Evolutionary conservation across 2,797 vertebrate genomes (phyloP).

Genomic region (Helostoma temminkii): DNA sequence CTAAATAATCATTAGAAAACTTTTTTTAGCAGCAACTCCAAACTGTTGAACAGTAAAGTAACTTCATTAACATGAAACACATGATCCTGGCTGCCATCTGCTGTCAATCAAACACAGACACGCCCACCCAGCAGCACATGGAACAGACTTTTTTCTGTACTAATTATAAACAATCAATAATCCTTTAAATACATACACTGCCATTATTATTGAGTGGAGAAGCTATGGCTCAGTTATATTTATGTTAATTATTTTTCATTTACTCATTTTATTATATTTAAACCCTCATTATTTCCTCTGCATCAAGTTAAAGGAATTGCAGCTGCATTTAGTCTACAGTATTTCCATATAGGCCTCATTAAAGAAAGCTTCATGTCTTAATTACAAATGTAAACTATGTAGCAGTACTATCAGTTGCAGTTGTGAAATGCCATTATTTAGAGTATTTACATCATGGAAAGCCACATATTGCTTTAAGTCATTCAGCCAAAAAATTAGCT

Average conservation of each 20-base stretch:
- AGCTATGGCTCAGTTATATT: too few species aligned
- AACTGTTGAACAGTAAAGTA: too few species aligned
- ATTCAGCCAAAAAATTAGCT: not conserved
- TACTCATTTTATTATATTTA: not conserved
- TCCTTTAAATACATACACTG: too few species aligned
- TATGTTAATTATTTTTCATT: not conserved
- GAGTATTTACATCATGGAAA: not conserved
- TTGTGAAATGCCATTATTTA: not conserved
- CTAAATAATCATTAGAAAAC: too few species aligned
- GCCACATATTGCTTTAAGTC: not conserved
- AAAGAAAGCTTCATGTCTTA: not conserved
- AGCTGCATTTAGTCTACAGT: not conserved
- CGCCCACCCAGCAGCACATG: too few species aligned
- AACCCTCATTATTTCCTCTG: not conserved
- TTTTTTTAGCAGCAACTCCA: too few species aligned
- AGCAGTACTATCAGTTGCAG: not conserved
- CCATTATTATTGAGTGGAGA: too few species aligned
- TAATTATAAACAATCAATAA: too few species aligned
- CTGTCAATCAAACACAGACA: too few species aligned
- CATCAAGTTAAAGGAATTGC: not conserved
- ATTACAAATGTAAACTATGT: constrained; percentile 3
- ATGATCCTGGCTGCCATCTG: too few species aligned
- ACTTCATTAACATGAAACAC: too few species aligned
- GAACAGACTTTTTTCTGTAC: too few species aligned
- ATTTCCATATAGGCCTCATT: not conserved